Evolutionary conservation across 2,888 invertebrate genomes (phyloP).

Genomic region (Nymphalis urticae): DNA sequence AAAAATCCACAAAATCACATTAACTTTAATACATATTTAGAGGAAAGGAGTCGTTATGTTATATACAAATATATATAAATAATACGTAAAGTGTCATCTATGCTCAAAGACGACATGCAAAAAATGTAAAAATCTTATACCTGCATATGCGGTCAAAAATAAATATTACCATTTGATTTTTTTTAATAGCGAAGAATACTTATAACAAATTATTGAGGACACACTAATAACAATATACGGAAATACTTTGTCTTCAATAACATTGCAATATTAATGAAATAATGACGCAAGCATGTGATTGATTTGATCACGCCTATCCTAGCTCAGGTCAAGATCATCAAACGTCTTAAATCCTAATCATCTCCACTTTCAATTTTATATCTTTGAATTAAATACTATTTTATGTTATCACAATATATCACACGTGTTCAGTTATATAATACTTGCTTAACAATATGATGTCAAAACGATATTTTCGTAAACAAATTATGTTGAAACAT

Average conservation of each 20-base stretch:
- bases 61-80: too few species aligned
- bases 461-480: neutral
- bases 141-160: too few species aligned
- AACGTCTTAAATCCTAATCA: conserved; percentile 8
- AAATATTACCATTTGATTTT: neutral
- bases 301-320: conserved; percentile 48
- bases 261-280: conserved; percentile 34
- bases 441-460: neutral
- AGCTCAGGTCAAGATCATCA: conserved; percentile 50
- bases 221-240: conserved; percentile 9
- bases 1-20: too few species aligned
- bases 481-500: neutral
- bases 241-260: conserved; percentile 19
- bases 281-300: conserved; percentile 48
- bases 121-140: too few species aligned
- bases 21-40: too few species aligned
- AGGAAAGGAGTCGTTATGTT: too few species aligned
- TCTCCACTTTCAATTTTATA: neutral
- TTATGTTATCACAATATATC: neutral
- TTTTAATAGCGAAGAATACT: neutral
- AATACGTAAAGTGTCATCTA: too few species aligned
- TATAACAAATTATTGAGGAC: conserved; percentile 12
- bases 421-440: neutral
- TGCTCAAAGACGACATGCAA: too few species aligned
- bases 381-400: conserved; percentile 8